Evolutionary conservation across 2,797 vertebrate genomes (phyloP).

Genomic region (Phrynocephalus guinanensis): DNA sequence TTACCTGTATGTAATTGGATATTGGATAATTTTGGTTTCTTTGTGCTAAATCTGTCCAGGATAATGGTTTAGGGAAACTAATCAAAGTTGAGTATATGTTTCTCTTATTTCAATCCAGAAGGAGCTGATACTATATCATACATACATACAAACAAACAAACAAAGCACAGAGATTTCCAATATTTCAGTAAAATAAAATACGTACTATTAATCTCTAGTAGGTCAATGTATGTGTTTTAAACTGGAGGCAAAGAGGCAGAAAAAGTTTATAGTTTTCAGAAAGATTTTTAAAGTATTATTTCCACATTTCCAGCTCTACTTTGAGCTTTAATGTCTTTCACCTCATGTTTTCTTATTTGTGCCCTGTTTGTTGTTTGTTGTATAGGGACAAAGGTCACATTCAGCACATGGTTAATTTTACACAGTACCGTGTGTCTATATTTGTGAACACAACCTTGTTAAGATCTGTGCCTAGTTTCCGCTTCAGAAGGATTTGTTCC

Average conservation of each 20-base stretch:
- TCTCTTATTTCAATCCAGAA: slow-evolving; percentile 59
- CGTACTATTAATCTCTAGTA: not conserved
- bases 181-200: slow-evolving; percentile 2
- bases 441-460: slow-evolving; percentile 35
- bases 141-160: not conserved
- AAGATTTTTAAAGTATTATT: slow-evolving; percentile 2
- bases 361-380: slow-evolving; percentile 25
- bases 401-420: slow-evolving; percentile 46
- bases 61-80: slow-evolving; percentile 63
- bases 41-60: slow-evolving; percentile 60
- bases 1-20: slow-evolving; percentile 69
- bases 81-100: slow-evolving; percentile 55
- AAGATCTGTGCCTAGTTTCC: not conserved
- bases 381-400: not conserved
- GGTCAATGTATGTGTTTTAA: slow-evolving; percentile 21
- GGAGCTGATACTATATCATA: slow-evolving; percentile 28
- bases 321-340: not conserved
- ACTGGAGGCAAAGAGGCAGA: slow-evolving; percentile 16
- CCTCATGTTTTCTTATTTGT: not conserved
- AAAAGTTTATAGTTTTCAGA: slow-evolving; percentile 22
- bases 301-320: slow-evolving; percentile 34
- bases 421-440: slow-evolving; percentile 34
- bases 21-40: slow-evolving; percentile 66
- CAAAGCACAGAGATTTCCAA: slow-evolving; percentile 18
- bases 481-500: not conserved